Conservation (phyloP, 2,797 vertebrate species). For the Sarcoramphus papa region DNA sequence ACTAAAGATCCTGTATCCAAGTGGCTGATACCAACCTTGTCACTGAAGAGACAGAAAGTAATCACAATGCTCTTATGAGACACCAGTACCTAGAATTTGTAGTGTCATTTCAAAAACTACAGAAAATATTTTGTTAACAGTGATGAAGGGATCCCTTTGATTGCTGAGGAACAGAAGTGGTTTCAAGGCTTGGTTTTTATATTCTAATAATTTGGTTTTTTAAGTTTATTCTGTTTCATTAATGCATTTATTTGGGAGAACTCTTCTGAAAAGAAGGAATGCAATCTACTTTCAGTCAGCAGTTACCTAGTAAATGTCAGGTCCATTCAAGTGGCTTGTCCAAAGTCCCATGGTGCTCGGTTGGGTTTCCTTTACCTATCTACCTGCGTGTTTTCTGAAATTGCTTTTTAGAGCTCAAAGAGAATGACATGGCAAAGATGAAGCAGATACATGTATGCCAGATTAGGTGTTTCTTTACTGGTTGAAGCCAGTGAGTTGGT, state of each 20-base stretch:
- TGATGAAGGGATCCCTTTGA: neutral
- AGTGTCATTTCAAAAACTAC: neutral
- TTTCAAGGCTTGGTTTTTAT: neutral
- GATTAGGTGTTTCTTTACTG: neutral
- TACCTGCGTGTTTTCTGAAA: neutral
- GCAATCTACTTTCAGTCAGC: neutral
- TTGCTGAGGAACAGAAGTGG: neutral
- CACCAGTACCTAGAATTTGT: neutral
- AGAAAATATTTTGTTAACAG: neutral
- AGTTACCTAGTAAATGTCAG: neutral
- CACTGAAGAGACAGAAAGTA: neutral
- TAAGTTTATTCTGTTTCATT: neutral
- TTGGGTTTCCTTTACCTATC: neutral
- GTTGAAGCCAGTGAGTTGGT: neutral
- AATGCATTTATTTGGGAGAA: neutral
- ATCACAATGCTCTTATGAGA: neutral
- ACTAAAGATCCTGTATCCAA: neutral
- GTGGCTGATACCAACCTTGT: neutral
- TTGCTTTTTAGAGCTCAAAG: neutral
- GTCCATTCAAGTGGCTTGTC: neutral
- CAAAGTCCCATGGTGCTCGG: neutral
- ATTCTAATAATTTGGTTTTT: neutral
- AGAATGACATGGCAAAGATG: neutral
- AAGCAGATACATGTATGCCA: neutral
- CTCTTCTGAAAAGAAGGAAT: neutral